Conservation (phyloP, 1,140 invertebrate genomes). For the Sinella curviseta region DNA sequence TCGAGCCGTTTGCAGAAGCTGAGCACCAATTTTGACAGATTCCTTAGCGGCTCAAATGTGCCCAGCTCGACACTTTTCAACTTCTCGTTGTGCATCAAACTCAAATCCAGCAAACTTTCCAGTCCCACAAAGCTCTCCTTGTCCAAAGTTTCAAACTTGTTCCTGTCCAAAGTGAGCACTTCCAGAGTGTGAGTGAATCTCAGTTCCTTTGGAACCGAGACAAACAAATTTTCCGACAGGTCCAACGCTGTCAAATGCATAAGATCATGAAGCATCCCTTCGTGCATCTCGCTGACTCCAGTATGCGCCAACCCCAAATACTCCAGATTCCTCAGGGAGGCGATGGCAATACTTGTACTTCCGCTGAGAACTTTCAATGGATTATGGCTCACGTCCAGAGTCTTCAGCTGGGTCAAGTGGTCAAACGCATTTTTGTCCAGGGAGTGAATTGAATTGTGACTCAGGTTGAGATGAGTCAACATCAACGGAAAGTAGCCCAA, state of each 20-base stretch:
- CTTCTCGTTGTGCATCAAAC: conserved; percentile 33
- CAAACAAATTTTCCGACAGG: conserved; percentile 36
- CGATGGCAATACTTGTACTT: conserved; percentile 28
- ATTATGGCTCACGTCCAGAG: conserved; percentile 45
- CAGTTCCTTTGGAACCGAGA: conserved; percentile 35
- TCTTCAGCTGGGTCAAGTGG: conserved; percentile 35
- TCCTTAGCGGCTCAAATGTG: conserved; percentile 42
- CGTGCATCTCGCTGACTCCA: conserved; percentile 30
- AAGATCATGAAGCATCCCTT: conserved; percentile 44
- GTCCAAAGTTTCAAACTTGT: conserved; percentile 39
- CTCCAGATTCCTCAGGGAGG: conserved; percentile 32
- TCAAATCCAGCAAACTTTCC: conserved; percentile 27
- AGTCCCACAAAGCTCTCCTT: conserved; percentile 18
- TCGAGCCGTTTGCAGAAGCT: conserved; percentile 33
- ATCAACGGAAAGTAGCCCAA: conserved; percentile 35
- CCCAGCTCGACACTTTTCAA: conserved; percentile 35
- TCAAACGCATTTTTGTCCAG: conserved; percentile 41
- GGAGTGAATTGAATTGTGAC: conserved; percentile 40
- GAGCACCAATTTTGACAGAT: conserved; percentile 30
- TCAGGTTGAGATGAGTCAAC: conserved; percentile 34
- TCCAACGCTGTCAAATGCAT: conserved; percentile 30
- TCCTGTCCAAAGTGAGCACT: conserved; percentile 36
- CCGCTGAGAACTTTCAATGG: conserved; percentile 37
- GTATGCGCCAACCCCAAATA: conserved; percentile 33
- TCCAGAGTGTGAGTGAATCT: conserved; percentile 28